Conservation (phyloP, 1,140 invertebrate species). For the Temnothorax curvispinosus region DNA sequence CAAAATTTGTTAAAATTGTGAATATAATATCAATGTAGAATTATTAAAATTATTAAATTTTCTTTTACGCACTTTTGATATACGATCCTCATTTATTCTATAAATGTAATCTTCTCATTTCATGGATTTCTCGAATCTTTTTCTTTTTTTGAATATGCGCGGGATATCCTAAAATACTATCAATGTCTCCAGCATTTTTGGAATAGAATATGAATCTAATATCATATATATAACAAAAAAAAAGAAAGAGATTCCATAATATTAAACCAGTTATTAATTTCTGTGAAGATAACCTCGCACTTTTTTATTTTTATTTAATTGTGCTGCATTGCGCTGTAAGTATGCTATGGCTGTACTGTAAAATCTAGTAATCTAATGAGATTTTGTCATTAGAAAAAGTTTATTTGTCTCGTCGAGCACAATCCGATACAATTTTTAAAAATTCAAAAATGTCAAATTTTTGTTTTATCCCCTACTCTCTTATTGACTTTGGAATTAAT, state of each 20-base stretch:
- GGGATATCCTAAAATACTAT: background rate
- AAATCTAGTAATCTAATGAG: no score
- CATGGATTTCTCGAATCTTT: background rate
- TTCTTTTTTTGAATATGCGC: background rate
- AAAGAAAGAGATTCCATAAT: background rate
- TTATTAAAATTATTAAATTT: background rate
- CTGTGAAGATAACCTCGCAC: no score
- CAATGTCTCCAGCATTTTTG: background rate
- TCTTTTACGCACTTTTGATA: background rate
- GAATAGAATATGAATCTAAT: background rate
- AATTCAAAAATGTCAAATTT: no score
- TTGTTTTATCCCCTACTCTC: no score
- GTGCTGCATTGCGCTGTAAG: no score
- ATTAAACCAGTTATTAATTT: background rate
- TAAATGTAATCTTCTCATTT: background rate
- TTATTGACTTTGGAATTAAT: no score
- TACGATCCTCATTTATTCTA: background rate
- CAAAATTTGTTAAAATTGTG: background rate
- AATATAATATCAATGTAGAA: conserved; percentile 5
- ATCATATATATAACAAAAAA: background rate
- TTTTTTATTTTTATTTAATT: no score
- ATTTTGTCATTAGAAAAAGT: no score
- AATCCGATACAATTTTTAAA: no score
- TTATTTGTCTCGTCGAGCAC: no score
- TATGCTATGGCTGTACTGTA: no score